Conservation (phyloP, 2,113 vertebrate species). For the Lophotis ruficrista region DNA sequence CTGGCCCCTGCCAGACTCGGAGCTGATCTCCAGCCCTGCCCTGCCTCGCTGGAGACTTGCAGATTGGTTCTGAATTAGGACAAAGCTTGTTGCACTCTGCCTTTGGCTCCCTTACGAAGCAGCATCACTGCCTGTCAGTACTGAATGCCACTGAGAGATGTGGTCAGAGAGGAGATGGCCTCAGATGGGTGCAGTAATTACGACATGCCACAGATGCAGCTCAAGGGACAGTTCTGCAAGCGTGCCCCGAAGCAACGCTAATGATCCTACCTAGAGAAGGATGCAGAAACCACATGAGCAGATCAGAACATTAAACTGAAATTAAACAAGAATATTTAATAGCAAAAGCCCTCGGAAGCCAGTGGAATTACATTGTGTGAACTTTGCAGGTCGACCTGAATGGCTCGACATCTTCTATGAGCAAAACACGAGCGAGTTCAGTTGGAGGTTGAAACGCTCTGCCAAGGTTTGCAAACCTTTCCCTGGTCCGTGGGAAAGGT, state of each 20-base stretch:
- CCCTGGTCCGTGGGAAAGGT: neutral
- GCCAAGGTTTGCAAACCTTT: neutral
- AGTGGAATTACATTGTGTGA: neutral
- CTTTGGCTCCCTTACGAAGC: neutral
- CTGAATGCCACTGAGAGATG: neutral
- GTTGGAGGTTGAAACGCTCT: neutral
- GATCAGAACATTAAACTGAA: neutral
- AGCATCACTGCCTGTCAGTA: accelerated
- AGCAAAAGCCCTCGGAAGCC: neutral
- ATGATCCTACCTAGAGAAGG: neutral
- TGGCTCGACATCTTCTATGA: neutral
- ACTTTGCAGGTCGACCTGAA: neutral
- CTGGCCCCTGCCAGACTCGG: neutral
- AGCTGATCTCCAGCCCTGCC: neutral
- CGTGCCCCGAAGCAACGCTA: accelerated
- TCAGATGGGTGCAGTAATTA: too few relatives aligned
- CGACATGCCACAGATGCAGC: too few relatives aligned
- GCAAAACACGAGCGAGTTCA: neutral
- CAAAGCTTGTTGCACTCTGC: neutral
- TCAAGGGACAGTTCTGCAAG: neutral
- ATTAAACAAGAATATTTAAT: neutral
- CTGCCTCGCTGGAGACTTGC: neutral
- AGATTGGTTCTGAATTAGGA: neutral
- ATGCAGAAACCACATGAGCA: neutral
- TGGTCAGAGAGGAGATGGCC: neutral